These are phyloP conservation scores for Propsilocerus akamusi DNA, from an alignment of 1,140 invertebrate species.

Conservation along the genomic window DNA sequence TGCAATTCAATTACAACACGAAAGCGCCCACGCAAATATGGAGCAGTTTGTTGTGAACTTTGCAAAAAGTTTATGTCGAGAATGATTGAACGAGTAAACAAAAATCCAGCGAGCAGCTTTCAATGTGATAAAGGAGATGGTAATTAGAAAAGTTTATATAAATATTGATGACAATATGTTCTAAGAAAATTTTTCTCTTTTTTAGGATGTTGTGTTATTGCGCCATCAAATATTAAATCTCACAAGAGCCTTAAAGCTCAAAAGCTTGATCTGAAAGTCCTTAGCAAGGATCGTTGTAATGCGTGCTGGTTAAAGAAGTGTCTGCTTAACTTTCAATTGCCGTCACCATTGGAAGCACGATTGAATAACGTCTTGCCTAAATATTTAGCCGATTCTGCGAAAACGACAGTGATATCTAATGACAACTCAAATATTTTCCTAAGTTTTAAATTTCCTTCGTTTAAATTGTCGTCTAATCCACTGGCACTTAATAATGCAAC, in stretches of 20 bases:
- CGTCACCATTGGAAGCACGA: slow-evolving; percentile 38
- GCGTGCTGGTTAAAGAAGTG: slow-evolving; percentile 80
- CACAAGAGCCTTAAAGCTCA: slow-evolving; percentile 33
- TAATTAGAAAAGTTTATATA: slow-evolving; percentile 12
- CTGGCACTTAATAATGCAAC: slow-evolving; percentile 21
- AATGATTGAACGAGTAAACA: slow-evolving; percentile 34
- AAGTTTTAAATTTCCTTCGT: background rate
- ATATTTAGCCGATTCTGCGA: background rate
- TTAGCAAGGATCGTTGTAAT: slow-evolving; percentile 43
- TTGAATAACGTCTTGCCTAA: slow-evolving; percentile 40
- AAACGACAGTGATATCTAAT: background rate
- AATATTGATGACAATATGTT: no score
- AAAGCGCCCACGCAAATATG: slow-evolving; percentile 61
- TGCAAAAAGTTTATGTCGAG: slow-evolving; percentile 73
- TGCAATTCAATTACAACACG: slow-evolving; percentile 58
- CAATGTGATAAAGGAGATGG: slow-evolving; percentile 51
- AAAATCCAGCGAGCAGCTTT: slow-evolving; percentile 26
- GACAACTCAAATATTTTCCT: slow-evolving; percentile 1
- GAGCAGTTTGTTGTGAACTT: slow-evolving; percentile 65
- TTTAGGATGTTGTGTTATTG: slow-evolving; percentile 42
- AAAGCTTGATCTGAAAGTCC: background rate
- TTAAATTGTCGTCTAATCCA: slow-evolving; percentile 14
- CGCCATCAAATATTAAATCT: slow-evolving; percentile 48
- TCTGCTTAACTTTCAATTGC: slow-evolving; percentile 56
- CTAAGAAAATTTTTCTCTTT: slow-evolving; percentile 9